Percentiles rank a stretch among this genome's conserved stretches.
Conservation (phyloP, 2,888 invertebrate genomes). For the Agrilus biguttatus region DNA sequence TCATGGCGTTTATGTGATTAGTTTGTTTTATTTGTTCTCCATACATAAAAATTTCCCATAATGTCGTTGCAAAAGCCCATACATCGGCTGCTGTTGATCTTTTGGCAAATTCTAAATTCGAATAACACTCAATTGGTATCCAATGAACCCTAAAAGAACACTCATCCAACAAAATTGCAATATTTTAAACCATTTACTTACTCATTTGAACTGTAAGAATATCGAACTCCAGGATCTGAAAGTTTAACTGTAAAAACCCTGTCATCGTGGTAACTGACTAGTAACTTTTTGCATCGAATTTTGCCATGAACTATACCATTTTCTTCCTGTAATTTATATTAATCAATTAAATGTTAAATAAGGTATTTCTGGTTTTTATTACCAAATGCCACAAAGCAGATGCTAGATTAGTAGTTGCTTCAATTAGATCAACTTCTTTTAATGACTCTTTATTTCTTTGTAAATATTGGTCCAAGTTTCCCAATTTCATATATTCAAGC, state of each 20-base stretch:
- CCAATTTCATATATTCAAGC: conserved; percentile 63
- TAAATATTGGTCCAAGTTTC: conserved; percentile 62
- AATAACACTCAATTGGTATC: conserved; percentile 75
- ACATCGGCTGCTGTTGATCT: conserved; percentile 62
- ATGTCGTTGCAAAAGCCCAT: conserved; percentile 83
- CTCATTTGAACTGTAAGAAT: conserved; percentile 48
- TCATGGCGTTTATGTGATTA: conserved; percentile 23
- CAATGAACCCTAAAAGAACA: conserved; percentile 61
- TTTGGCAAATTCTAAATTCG: conserved; percentile 51
- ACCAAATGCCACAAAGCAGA: conserved; percentile 79
- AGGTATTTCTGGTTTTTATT: conserved; percentile 10
- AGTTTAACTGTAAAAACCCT: conserved; percentile 63
- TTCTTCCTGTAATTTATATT: conserved; percentile 41
- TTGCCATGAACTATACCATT: conserved; percentile 72
- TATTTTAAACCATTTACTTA: conserved; percentile 29
- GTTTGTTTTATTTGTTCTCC: conserved; percentile 36
- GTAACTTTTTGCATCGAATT: conserved; percentile 66
- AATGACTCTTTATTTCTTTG: conserved; percentile 34
- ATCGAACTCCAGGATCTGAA: conserved; percentile 65
- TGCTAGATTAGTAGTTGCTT: conserved; percentile 67
- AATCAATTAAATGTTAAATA: conserved; percentile 1
- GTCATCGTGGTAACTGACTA: conserved; percentile 60
- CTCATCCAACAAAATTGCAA: not conserved
- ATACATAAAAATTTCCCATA: conserved; percentile 84
- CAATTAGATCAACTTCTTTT: conserved; percentile 58